phyloP scores from a whole-genome alignment of 2,888 invertebrate genomes.

The Philaethria dido region DNA sequence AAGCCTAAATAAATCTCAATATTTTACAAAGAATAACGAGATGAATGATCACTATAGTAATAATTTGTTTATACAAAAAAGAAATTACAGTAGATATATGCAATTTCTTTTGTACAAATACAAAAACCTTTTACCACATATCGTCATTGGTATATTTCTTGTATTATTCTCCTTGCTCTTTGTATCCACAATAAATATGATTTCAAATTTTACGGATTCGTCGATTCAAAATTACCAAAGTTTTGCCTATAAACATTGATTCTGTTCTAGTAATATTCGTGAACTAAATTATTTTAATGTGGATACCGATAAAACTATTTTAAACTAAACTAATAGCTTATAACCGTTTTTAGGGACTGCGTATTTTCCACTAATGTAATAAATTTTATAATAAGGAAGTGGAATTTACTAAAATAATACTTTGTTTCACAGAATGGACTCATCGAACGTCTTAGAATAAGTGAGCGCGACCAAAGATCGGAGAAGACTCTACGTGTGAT shows the following conservation, averaged over 20 bases:
- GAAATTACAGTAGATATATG: too few species aligned
- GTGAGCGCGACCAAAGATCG: constrained; percentile 72
- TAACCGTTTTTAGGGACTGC: neutral
- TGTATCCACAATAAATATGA: neutral
- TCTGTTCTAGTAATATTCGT: neutral
- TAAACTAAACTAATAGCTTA: neutral
- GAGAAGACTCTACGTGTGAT: constrained; percentile 72
- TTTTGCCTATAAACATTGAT: neutral
- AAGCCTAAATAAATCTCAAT: too few species aligned
- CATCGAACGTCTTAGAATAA: constrained; percentile 71
- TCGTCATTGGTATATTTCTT: neutral
- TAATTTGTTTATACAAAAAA: too few species aligned
- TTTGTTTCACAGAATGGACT: constrained; percentile 69
- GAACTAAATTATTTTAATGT: neutral
- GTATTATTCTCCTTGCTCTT: too few species aligned
- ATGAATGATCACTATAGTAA: too few species aligned
- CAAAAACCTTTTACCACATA: neutral
- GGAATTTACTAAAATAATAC: neutral
- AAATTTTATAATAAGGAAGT: neutral
- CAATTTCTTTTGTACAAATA: too few species aligned
- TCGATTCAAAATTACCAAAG: constrained; percentile 2
- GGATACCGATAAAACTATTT: neutral
- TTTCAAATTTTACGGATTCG: neutral
- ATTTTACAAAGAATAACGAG: too few species aligned
- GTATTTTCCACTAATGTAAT: neutral